Evolutionary conservation across 1,140 invertebrate species (phyloP).

Genomic region (Aphelenchoides fujianensis): DNA sequence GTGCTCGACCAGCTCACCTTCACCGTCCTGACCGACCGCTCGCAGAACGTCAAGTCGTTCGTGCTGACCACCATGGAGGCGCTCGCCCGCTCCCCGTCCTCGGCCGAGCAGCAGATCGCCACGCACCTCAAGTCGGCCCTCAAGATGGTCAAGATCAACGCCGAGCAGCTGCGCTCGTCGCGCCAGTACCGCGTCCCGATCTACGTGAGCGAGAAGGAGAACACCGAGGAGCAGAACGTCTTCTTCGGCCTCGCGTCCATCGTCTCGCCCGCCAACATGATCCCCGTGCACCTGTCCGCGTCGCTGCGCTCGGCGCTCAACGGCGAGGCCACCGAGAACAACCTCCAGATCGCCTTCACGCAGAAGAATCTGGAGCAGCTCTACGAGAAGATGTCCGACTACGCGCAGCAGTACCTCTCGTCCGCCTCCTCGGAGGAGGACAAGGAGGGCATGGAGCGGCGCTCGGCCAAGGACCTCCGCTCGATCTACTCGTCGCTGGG

Average conservation of each 20-base stretch:
- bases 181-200: conserved; percentile 37
- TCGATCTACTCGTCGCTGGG: conserved; percentile 14
- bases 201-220: conserved; percentile 22
- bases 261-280: conserved; percentile 28
- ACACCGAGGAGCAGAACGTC: conserved; percentile 28
- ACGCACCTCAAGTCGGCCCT: conserved; percentile 39
- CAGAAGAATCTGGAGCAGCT: conserved; percentile 40
- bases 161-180: conserved; percentile 32
- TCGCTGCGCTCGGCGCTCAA: conserved; percentile 36
- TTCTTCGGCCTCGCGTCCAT: conserved; percentile 37
- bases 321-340: conserved; percentile 32
- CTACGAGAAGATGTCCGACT: conserved; percentile 35
- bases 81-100: conserved; percentile 33
- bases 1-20: conserved; percentile 30
- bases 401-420: neutral
- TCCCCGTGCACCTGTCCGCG: conserved; percentile 35
- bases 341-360: conserved; percentile 22
- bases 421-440: conserved; percentile 9
- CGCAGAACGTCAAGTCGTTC: conserved; percentile 44
- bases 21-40: conserved; percentile 34
- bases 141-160: conserved; percentile 40
- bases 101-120: conserved; percentile 38
- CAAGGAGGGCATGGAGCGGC: conserved; percentile 20
- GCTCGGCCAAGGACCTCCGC: conserved; percentile 13
- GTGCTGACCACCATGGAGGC: conserved; percentile 38